Conservation (phyloP, 2,888 invertebrate genomes). For the Netelia melanura region DNA sequence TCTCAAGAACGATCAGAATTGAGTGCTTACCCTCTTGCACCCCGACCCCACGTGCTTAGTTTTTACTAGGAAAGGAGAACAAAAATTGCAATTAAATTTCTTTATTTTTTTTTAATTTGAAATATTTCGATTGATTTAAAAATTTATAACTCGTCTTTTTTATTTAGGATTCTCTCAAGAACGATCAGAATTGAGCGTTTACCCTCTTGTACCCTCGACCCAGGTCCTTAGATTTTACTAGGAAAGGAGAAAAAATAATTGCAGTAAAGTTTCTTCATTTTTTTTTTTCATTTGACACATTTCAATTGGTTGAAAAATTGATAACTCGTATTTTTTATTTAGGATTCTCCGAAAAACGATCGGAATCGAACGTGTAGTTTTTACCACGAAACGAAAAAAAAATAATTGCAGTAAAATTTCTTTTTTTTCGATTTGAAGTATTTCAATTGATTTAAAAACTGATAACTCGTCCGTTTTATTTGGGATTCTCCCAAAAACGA, state of each 20-base stretch:
- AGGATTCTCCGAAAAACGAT: background rate
- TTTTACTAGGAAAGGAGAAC: conserved; percentile 3
- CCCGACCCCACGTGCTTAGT: conserved; percentile 4
- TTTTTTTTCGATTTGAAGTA: background rate
- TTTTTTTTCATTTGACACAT: background rate
- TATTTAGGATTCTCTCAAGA: background rate
- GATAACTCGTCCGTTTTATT: background rate
- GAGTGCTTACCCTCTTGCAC: background rate
- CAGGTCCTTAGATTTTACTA: conserved; percentile 20
- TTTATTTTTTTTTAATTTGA: background rate
- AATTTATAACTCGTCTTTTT: background rate
- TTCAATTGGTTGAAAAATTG: background rate
- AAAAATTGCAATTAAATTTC: background rate
- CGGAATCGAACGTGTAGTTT: too few relatives aligned
- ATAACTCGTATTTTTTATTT: background rate
- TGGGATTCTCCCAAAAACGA: background rate
- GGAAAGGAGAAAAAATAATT: background rate
- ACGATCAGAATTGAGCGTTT: background rate
- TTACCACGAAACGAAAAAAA: too few relatives aligned
- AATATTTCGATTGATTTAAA: background rate
- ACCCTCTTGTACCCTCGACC: background rate
- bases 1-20: background rate
- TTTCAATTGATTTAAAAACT: background rate
- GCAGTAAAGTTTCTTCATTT: background rate
- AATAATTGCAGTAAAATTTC: too few relatives aligned